These are phyloP conservation scores for Eupeodes luniger DNA, from an alignment of 2,888 invertebrate genomes.

Conservation along the genomic window DNA sequence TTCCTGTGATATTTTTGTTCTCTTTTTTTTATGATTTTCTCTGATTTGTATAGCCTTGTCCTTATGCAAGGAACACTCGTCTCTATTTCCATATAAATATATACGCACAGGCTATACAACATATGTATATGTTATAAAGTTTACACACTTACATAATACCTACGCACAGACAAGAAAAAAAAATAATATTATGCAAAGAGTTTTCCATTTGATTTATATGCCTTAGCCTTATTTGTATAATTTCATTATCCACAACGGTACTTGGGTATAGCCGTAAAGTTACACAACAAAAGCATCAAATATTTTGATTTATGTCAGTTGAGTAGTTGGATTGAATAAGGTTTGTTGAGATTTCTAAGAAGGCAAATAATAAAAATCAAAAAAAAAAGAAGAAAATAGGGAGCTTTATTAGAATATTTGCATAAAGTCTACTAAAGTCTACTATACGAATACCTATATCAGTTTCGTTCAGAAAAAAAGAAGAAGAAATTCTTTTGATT, in stretches of 20 bases:
- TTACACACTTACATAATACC: constrained; percentile 19
- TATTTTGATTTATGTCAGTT: constrained; percentile 59
- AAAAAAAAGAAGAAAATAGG: background rate
- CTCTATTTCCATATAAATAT: background rate
- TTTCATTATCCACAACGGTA: constrained; percentile 57
- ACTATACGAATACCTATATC: background rate
- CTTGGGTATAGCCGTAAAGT: constrained; percentile 29
- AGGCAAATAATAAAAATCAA: background rate
- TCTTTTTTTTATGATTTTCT: constrained; percentile 39
- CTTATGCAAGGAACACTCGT: constrained; percentile 13
- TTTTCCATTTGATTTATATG: constrained; percentile 66
- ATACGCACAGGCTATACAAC: background rate
- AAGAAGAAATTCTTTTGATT: background rate
- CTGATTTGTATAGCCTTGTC: constrained; percentile 53
- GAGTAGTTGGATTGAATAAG: background rate
- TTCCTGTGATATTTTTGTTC: background rate
- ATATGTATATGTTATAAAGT: constrained; percentile 1
- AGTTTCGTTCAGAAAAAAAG: background rate
- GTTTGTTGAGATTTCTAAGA: background rate
- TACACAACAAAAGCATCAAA: constrained; percentile 57
- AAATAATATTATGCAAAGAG: constrained; percentile 63
- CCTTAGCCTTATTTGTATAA: constrained; percentile 53
- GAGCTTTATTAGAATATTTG: constrained; percentile 14
- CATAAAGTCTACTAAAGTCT: too few relatives aligned
- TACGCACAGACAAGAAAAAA: background rate